Evolutionary conservation across 1,140 invertebrate species (phyloP), one percentile per base, ranked within the genome.

Genomic region (Pachyrhynchus sulphureomaculatus): DNA sequence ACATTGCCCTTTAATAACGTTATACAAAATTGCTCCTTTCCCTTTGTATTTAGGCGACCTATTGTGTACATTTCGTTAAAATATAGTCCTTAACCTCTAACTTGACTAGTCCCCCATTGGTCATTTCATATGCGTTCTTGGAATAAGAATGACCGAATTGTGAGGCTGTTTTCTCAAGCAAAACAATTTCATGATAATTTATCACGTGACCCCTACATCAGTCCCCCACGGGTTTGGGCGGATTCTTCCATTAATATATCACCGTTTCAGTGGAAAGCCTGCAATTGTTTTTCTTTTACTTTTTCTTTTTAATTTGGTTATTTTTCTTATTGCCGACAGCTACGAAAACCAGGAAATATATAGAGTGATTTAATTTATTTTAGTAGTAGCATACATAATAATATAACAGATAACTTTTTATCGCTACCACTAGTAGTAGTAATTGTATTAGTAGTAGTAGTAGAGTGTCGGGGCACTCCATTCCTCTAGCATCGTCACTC

Each of bases 151-250:
- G 20, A 26, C 44, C 17, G 21, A 29, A 47, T 47, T 47, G 39
- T 42, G 12, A 42, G 39, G 39, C 39, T 42, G 39, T 42, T 42
- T 42, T 37, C 18, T 42, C 39, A 42, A 42, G 39, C 39, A 42
- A 42, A 42, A 42, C 39, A 42, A 42, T 42, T 20, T 42, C 39
- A 42, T 42, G 39, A 42, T 42, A 42, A 42, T 42, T 42, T 42
- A 42, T 42, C 39, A 42, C 39, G 39, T 42, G 39, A 42, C 39
- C 39, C 39, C 39, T 42, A 5, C 39, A 10, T 9, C 39, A 2
- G 36, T 3, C 12, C 18, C 39, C 15, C 39, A 15, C 15, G 9
- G 18, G 39, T 10, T 20, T 20, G 10, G 18, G 39, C 21, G 39
- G 39, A 42, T 42, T 42, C 21, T 42, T 42, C 39, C 39, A 42